phyloP scores from a whole-genome alignment of 2,888 invertebrate genomes.

The Tenthredo amoena region DNA sequence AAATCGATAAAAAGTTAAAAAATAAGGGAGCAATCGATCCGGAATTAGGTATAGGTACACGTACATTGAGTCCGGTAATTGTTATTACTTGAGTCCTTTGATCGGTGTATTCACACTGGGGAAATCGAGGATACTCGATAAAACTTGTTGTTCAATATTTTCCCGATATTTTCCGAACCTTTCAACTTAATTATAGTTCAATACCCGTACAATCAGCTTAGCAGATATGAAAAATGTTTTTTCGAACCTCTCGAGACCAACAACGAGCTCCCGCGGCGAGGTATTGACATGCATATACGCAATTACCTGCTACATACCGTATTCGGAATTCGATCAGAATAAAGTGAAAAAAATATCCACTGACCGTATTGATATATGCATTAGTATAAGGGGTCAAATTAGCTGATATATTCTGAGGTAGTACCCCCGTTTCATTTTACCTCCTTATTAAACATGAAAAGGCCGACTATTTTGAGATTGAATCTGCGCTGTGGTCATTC shows the following conservation, averaged over 20 bases:
- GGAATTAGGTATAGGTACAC: neutral
- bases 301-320: neutral
- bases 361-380: neutral
- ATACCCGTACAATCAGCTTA: constrained; percentile 10
- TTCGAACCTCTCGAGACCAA: neutral
- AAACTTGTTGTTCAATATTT: constrained; percentile 34
- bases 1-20: neutral
- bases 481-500: neutral
- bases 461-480: neutral
- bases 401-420: neutral
- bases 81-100: constrained; percentile 28
- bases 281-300: constrained; percentile 18
- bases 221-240: constrained; percentile 19
- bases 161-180: constrained; percentile 29
- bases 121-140: constrained; percentile 26
- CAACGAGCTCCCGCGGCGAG: neutral
- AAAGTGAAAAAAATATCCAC: neutral
- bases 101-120: constrained; percentile 17
- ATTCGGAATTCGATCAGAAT: neutral
- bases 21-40: neutral
- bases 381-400: neutral
- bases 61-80: neutral
- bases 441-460: neutral
- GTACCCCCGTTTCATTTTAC: neutral
- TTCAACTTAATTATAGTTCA: constrained; percentile 29